A percentile compares a stretch with the other conserved stretches of the same genome.
phyloP scores from a whole-genome alignment of 2,888 invertebrate species.

The Ditylenchus weischeri region DNA sequence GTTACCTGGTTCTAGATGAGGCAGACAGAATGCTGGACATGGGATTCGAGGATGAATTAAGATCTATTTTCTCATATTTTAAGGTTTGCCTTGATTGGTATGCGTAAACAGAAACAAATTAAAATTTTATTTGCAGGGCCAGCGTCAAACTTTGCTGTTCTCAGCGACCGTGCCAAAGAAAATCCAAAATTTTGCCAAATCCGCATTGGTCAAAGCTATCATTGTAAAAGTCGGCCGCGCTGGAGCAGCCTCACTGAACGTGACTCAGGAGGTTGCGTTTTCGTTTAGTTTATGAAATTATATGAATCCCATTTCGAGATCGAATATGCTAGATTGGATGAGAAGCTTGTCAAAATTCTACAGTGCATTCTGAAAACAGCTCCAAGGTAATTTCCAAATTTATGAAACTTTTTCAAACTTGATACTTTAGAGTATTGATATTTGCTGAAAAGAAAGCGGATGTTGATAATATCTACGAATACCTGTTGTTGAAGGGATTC shows the following conservation, averaged over 20 bases:
- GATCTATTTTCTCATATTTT: slow-evolving; percentile 97
- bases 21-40: slow-evolving; percentile 99
- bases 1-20: slow-evolving; percentile 95
- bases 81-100: slow-evolving; percentile 64
- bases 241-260: slow-evolving; percentile 93
- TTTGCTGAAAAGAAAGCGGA: slow-evolving; percentile 99
- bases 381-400: slow-evolving; percentile 72
- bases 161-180: slow-evolving; percentile 99
- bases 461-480: slow-evolving; percentile 97
- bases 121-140: slow-evolving; percentile 67
- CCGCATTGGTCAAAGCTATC: slow-evolving; percentile 77
- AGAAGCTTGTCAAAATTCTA: slow-evolving; percentile 85
- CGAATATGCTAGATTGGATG: slow-evolving; percentile 95
- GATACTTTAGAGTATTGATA: slow-evolving; percentile 70
- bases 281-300: background rate
- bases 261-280: slow-evolving; percentile 69
- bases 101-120: background rate
- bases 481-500: slow-evolving; percentile 87
- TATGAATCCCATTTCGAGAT: slow-evolving; percentile 61
- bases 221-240: slow-evolving; percentile 98
- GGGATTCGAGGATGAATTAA: slow-evolving; percentile 98
- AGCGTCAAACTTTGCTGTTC: slow-evolving; percentile 91
- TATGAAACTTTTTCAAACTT: slow-evolving; percentile 10
- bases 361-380: slow-evolving; percentile 91
- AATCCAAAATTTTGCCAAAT: slow-evolving; percentile 94